These are phyloP conservation scores for Colossoma macropomum DNA, from an alignment of 2,113 vertebrate species.

Conservation along the genomic window DNA sequence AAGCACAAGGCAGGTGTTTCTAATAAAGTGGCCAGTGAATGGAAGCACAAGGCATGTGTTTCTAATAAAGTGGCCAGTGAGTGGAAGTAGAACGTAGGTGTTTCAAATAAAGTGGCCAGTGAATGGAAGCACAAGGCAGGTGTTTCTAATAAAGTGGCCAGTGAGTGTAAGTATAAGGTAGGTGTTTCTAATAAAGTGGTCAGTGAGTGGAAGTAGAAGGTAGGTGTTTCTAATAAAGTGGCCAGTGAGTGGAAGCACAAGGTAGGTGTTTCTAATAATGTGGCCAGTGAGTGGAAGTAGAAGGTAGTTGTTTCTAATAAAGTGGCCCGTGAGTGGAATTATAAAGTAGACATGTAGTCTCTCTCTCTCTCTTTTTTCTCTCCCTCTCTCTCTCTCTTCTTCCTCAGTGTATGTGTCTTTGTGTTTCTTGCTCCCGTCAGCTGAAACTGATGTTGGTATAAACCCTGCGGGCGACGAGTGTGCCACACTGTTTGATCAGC, in stretches of 20 bases:
- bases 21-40: background rate
- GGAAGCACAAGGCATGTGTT: too few species aligned
- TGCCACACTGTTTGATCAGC: slow-evolving; percentile 77
- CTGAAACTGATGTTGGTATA: slow-evolving; percentile 76
- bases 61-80: too few species aligned
- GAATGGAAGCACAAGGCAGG: background rate
- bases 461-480: slow-evolving; percentile 70
- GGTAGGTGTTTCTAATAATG: background rate
- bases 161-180: too few species aligned
- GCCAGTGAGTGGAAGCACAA: background rate
- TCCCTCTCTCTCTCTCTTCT: slow-evolving; percentile 33
- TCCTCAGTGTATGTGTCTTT: slow-evolving; percentile 58
- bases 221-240: too few species aligned
- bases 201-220: too few species aligned
- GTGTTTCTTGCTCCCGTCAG: slow-evolving; percentile 75
- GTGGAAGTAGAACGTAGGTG: too few species aligned
- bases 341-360: too few species aligned
- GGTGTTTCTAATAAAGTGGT: too few species aligned
- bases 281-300: background rate
- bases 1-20: background rate
- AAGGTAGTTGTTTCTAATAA: too few species aligned
- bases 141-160: background rate
- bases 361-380: slow-evolving; percentile 30
- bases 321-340: background rate
- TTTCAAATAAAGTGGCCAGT: too few species aligned